Evolutionary conservation across 1,140 invertebrate species (phyloP), one percentile per base, ranked within the genome.

Genomic region (Scylla paramamosain): DNA sequence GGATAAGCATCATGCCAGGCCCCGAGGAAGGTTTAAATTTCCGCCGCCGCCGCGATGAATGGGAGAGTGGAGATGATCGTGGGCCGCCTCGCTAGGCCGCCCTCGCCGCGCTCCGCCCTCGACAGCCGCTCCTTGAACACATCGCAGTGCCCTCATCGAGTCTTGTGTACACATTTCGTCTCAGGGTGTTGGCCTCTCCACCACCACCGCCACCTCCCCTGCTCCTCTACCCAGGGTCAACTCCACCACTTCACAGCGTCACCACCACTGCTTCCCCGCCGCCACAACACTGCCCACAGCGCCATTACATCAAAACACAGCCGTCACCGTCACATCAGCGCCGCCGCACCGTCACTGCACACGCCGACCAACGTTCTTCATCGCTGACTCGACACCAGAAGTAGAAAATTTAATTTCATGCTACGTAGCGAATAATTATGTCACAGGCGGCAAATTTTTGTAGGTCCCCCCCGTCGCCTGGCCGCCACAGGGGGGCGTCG

Each of bases 381-480:
- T 92, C 52, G 83, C 28, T 45, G 90, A 92, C 77, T 82, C 82
- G 94, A 91, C 94, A 59, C 83, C 94, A 95, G 94, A 92, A 95
- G 91, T 92, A 95, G 77, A 95, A 95, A 95, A 95, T 92, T 86
- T 95, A 95, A 92, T 95, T 92, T 95, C 94, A 95, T 95, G 94
- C 90, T 93, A 89, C 90, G 84, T 46, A 89, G 83, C 91, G 94
- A 95, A 59, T 95, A 95, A 95, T 95, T 95, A 95, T 59, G 94
- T 95, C 94, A 95, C 94, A 92, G 91, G 94, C 91, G 94, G 94
- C 91, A 95, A 95, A 95, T 95, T 95, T 95, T 95, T 92, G 91
- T 95, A 92, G 91, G 94, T n/a, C 52, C 91, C 32, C 83, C 84
- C 91, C 91, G 52, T 86, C 83, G 31, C 94, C 83, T 31, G 48